Evolutionary conservation across 2,113 vertebrate species (phyloP).

Genomic region (Apteryx owenii): DNA sequence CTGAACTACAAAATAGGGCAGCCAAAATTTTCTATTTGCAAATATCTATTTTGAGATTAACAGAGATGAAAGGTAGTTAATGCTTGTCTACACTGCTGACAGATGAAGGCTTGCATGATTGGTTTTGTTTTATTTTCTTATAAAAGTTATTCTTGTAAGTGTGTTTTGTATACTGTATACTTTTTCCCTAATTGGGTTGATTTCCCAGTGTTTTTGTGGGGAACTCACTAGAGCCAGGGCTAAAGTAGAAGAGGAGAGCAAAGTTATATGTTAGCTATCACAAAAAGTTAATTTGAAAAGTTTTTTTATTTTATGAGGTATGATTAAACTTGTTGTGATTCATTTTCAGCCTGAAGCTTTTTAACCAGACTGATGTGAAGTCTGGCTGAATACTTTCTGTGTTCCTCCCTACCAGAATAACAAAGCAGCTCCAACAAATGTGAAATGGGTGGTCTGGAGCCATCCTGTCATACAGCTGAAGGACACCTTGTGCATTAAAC

Average conservation of each 20-base stretch:
- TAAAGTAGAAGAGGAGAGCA: not conserved
- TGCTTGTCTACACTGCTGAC: not conserved
- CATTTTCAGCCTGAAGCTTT: constrained; percentile 20
- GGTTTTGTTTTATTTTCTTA: not conserved
- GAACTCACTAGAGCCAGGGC: not conserved
- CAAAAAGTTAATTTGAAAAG: not conserved
- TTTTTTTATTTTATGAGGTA: not conserved
- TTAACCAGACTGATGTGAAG: not conserved
- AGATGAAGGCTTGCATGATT: not conserved
- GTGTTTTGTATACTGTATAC: not conserved
- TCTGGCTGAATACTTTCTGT: not conserved
- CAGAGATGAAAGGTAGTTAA: not conserved
- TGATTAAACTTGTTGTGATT: constrained; percentile 1
- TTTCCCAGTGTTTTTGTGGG: not conserved
- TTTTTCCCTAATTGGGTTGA: not conserved
- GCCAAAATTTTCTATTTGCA: not conserved
- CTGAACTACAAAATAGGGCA: not conserved
- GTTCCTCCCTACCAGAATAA: not conserved
- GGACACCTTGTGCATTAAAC: not conserved
- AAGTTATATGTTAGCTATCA: not conserved
- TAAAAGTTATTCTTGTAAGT: not conserved
- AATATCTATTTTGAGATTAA: not conserved
- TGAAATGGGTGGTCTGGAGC: not conserved
- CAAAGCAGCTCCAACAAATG: not conserved
- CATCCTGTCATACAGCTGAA: not conserved